Evolutionary conservation across 2,888 invertebrate genomes (phyloP).

Genomic region (Xestoiulus laeticollis): DNA sequence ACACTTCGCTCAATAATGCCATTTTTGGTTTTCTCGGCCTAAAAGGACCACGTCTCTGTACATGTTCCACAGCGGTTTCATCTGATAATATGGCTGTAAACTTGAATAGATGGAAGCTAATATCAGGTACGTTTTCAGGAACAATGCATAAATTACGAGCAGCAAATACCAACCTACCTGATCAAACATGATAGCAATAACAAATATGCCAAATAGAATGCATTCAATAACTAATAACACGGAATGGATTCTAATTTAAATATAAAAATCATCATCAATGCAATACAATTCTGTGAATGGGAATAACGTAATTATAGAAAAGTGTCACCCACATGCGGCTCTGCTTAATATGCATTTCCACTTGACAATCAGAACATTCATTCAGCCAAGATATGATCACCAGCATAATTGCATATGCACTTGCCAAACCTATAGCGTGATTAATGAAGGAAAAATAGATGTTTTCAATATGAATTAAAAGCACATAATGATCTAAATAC

Average conservation of each 20-base stretch:
- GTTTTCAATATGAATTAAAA: background rate
- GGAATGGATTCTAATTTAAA: slow-evolving; percentile 76
- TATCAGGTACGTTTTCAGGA: background rate
- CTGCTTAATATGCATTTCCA: slow-evolving; percentile 74
- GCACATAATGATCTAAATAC: background rate
- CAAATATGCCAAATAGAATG: slow-evolving; percentile 86
- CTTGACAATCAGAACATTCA: slow-evolving; percentile 73
- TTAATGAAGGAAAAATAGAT: background rate
- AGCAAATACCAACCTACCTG: slow-evolving; percentile 62
- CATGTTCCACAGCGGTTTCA: slow-evolving; percentile 83
- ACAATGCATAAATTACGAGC: background rate
- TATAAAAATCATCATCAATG: background rate
- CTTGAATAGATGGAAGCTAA: slow-evolving; percentile 63
- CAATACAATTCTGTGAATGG: slow-evolving; percentile 23
- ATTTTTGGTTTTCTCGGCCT: slow-evolving; percentile 69
- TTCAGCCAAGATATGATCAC: slow-evolving; percentile 77
- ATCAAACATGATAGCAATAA: slow-evolving; percentile 84
- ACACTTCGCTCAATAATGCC: slow-evolving; percentile 78
- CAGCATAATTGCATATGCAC: slow-evolving; percentile 55
- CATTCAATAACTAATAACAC: slow-evolving; percentile 83
- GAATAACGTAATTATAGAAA: background rate
- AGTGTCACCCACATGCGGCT: slow-evolving; percentile 72
- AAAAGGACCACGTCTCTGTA: slow-evolving; percentile 70
- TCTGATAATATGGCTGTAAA: slow-evolving; percentile 83
- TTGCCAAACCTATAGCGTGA: slow-evolving; percentile 41